These are phyloP conservation scores for Hypomesus transpacificus DNA, from an alignment of 2,113 vertebrate genomes.

Conservation along the genomic window DNA sequence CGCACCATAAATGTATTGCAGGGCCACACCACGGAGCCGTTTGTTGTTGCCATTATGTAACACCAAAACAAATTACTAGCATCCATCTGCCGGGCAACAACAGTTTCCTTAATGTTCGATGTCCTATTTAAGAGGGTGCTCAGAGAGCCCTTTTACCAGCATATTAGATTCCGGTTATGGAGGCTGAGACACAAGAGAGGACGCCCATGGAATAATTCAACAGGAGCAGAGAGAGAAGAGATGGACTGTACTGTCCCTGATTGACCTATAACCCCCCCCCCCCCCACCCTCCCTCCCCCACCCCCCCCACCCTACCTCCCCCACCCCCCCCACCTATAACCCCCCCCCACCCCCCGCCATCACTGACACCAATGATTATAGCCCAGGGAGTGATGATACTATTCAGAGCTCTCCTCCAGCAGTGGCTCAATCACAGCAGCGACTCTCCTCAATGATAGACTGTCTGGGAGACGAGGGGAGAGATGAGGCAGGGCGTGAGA, in stretches of 20 bases:
- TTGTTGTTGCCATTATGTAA: too few species aligned
- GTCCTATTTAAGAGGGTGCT: too few species aligned
- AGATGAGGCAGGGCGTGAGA: slow-evolving; percentile 59
- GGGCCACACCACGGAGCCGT: too few species aligned
- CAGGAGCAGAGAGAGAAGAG: slow-evolving; percentile 47
- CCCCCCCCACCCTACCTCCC: slow-evolving; percentile 35
- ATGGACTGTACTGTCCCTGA: slow-evolving; percentile 54
- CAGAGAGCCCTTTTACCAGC: background rate
- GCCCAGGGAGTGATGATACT: slow-evolving; percentile 79
- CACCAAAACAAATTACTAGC: too few species aligned
- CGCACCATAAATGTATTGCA: too few species aligned
- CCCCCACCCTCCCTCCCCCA: slow-evolving; percentile 52
- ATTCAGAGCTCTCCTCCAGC: slow-evolving; percentile 72
- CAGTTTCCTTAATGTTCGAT: too few species aligned
- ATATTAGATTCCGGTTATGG: background rate
- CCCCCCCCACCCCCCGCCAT: slow-evolving; percentile 46
- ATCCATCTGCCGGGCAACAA: too few species aligned
- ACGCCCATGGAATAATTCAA: slow-evolving; percentile 53
- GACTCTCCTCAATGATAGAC: slow-evolving; percentile 74
- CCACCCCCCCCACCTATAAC: slow-evolving; percentile 49
- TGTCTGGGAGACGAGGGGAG: slow-evolving; percentile 71
- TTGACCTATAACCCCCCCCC: slow-evolving; percentile 55
- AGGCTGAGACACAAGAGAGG: background rate
- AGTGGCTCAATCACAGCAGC: slow-evolving; percentile 73
- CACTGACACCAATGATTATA: slow-evolving; percentile 76